A percentile compares a stretch with the other conserved stretches of the same genome.
These are phyloP conservation scores for Nephrotoma guestfalica DNA, from an alignment of 2,888 invertebrate genomes.

Conservation along the genomic window DNA sequence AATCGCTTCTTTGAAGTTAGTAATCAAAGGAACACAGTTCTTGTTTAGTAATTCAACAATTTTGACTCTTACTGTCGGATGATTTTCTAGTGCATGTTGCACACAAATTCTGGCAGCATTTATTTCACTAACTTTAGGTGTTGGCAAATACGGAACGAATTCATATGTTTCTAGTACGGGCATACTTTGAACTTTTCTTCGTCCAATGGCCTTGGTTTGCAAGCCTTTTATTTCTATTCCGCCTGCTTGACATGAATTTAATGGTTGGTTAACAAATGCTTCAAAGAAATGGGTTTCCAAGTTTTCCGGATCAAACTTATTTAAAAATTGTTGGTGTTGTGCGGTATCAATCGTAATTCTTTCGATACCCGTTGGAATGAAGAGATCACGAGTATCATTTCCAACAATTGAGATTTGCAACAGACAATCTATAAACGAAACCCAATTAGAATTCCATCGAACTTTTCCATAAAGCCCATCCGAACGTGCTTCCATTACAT, in stretches of 20 bases:
- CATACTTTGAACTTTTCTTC: conserved; percentile 47
- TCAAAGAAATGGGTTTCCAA: background rate
- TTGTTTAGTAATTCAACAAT: conserved; percentile 37
- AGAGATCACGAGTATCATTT: conserved; percentile 50
- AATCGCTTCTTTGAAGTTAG: conserved; percentile 40
- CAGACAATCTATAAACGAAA: conserved; percentile 85
- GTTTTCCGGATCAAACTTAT: conserved; percentile 21
- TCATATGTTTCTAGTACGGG: conserved; percentile 32
- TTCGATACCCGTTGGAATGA: conserved; percentile 61
- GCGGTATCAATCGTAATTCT: conserved; percentile 53
- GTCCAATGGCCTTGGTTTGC: conserved; percentile 58
- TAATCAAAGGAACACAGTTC: conserved; percentile 33
- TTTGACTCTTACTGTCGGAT: conserved; percentile 44
- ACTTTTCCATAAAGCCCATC: conserved; percentile 27
- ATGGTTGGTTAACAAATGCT: conserved; percentile 18
- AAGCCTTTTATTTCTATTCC: conserved; percentile 66
- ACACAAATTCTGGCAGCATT: conserved; percentile 31
- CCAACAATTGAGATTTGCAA: conserved; percentile 65
- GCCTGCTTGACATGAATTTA: conserved; percentile 41
- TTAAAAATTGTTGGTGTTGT: conserved; percentile 38
- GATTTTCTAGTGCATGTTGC: conserved; percentile 46
- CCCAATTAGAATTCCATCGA: conserved; percentile 72
- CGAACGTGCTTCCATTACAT: conserved; percentile 22
- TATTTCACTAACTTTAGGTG: conserved; percentile 19
- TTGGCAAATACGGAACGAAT: conserved; percentile 49